Conservation (phyloP, 1,140 invertebrate genomes). For the Scaptomyza pallida region DNA sequence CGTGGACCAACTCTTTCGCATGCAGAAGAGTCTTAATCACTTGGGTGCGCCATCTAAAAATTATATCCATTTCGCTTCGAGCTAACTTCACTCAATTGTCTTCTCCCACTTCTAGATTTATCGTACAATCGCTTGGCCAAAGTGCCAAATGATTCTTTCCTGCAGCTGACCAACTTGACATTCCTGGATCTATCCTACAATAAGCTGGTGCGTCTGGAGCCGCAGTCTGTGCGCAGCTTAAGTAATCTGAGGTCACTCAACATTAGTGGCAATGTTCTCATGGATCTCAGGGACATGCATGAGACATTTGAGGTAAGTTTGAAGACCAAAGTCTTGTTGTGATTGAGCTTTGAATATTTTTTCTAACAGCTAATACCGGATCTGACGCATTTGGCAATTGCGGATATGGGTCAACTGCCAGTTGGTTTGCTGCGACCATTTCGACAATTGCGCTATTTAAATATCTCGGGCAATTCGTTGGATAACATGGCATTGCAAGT, state of each 20-base stretch:
- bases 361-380: constrained; percentile 84
- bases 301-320: constrained; percentile 82
- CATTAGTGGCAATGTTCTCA: constrained; percentile 87
- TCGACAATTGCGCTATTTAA: constrained; percentile 85
- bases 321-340: too few relatives aligned
- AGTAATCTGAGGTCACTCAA: constrained; percentile 85
- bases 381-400: constrained; percentile 85
- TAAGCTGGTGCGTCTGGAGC: constrained; percentile 88
- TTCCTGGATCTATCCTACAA: constrained; percentile 90
- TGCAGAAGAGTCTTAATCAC: constrained; percentile 86
- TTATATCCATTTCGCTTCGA: constrained; percentile 33
- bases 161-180: constrained; percentile 87
- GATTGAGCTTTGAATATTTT: neutral
- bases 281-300: constrained; percentile 83
- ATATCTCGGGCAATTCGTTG: constrained; percentile 86
- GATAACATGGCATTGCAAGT: constrained; percentile 83
- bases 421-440: constrained; percentile 85
- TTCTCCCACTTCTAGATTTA: constrained; percentile 82
- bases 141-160: constrained; percentile 88
- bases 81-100: constrained; percentile 27
- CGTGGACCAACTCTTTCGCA: constrained; percentile 89
- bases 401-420: constrained; percentile 85
- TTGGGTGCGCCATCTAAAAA: constrained; percentile 71
- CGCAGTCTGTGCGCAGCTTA: constrained; percentile 85
- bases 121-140: constrained; percentile 90